A percentile compares a stretch with the other conserved stretches of the same genome.
Evolutionary conservation across 2,113 vertebrate species (phyloP).

Genomic region (Ochotona princeps): DNA sequence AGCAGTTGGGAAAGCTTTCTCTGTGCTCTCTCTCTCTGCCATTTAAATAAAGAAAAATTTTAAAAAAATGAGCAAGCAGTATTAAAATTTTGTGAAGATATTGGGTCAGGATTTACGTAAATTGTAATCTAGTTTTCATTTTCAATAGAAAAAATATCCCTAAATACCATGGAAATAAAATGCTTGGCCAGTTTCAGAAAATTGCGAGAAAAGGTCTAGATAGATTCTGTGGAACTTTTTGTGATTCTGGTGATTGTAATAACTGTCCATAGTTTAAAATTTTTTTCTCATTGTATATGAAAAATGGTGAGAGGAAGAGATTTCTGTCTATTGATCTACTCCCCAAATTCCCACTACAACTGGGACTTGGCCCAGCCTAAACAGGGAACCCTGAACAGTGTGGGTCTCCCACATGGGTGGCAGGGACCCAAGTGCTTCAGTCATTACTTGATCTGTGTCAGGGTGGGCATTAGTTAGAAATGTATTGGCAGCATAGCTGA

Average conservation of each 20-base stretch:
- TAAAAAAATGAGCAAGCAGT: background rate
- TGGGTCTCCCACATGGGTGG: too few relatives aligned
- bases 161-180: conserved; percentile 43
- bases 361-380: too few relatives aligned
- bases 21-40: background rate
- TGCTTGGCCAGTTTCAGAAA: conserved; percentile 21
- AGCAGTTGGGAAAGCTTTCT: background rate
- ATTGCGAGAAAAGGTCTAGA: conserved; percentile 26
- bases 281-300: too few relatives aligned
- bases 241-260: conserved; percentile 23
- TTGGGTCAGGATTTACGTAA: conserved; percentile 32
- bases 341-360: too few relatives aligned
- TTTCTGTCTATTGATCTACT: too few relatives aligned
- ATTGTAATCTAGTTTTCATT: conserved; percentile 18
- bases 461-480: too few relatives aligned
- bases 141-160: conserved; percentile 27
- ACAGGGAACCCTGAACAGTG: too few relatives aligned
- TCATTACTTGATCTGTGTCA: too few relatives aligned
- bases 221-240: conserved; percentile 16
- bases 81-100: conserved; percentile 35
- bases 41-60: background rate
- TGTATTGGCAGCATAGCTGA: too few relatives aligned
- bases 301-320: too few relatives aligned
- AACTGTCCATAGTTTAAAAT: background rate
- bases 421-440: too few relatives aligned